A percentile compares a stretch with the other conserved stretches of the same genome.
These are phyloP conservation scores for Oceanites oceanicus DNA, from an alignment of 2,113 vertebrate species.

Conservation along the genomic window DNA sequence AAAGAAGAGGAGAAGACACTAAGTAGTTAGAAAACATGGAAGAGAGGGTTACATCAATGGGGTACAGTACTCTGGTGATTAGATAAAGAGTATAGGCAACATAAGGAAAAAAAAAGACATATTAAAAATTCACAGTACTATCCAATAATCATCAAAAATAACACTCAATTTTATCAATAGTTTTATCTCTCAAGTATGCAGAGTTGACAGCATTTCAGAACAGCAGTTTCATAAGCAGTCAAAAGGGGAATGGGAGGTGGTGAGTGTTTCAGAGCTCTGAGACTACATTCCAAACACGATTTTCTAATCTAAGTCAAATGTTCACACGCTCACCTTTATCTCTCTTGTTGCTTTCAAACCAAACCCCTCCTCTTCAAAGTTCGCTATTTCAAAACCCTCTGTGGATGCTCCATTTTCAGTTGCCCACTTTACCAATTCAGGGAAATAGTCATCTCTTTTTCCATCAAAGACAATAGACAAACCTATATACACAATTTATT, in stretches of 20 bases:
- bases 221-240: neutral
- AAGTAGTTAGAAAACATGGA: neutral
- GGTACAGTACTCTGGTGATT: neutral
- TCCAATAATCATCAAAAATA: neutral
- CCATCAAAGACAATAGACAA: slow-evolving; percentile 91
- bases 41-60: neutral
- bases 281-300: neutral
- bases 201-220: neutral
- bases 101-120: neutral
- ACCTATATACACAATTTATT: slow-evolving; percentile 73
- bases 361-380: slow-evolving; percentile 91
- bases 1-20: neutral
- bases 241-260: neutral
- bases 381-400: slow-evolving; percentile 86
- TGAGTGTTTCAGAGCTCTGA: neutral
- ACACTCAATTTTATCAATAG: neutral
- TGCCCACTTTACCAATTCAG: slow-evolving; percentile 91
- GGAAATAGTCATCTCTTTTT: slow-evolving; percentile 90
- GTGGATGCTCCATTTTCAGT: slow-evolving; percentile 87
- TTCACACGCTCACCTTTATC: slow-evolving; percentile 86
- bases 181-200: neutral
- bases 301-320: neutral
- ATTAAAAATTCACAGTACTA: neutral
- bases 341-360: slow-evolving; percentile 91
- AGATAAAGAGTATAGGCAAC: neutral